Conservation (phyloP, 2,888 invertebrate species). For the Melinaea menophilus region DNA sequence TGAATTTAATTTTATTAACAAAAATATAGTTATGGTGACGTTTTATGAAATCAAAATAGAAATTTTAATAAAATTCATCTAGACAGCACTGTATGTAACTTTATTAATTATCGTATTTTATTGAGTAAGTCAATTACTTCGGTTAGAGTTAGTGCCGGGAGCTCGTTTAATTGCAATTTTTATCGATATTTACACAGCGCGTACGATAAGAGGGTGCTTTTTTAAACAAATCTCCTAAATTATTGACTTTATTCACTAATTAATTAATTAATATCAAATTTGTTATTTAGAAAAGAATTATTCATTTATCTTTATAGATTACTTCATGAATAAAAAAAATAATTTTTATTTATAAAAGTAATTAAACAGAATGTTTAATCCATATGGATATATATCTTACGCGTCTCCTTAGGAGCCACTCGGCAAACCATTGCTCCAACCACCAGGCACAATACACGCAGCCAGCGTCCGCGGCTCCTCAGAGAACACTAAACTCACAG, state of each 20-base stretch:
- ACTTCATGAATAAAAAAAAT: too few species aligned
- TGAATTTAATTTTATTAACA: too few species aligned
- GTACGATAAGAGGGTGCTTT: conserved; percentile 19
- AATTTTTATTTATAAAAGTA: too few species aligned
- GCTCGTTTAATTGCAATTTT: conserved; percentile 21
- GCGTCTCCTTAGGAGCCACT: conserved; percentile 23
- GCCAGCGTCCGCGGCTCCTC: conserved; percentile 14
- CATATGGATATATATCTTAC: conserved; percentile 15
- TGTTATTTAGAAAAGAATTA: too few species aligned
- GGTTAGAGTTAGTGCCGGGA: conserved; percentile 1
- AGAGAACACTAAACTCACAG: conserved; percentile 14
- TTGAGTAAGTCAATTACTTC: background rate
- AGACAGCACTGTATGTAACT: too few species aligned
- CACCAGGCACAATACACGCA: conserved; percentile 10
- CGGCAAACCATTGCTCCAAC: conserved; percentile 24
- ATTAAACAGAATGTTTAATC: background rate
- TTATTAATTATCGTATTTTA: background rate
- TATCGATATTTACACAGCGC: conserved; percentile 19
- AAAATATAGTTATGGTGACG: too few species aligned
- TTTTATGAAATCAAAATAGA: background rate
- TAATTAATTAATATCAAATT: too few species aligned
- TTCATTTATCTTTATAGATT: too few species aligned
- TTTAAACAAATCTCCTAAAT: background rate
- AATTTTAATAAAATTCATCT: too few species aligned
- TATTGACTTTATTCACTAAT: too few species aligned